Base-by-base conservation (phyloP, 2,113 vertebrate genomes). In the Acrocephalus kingi region DNA sequence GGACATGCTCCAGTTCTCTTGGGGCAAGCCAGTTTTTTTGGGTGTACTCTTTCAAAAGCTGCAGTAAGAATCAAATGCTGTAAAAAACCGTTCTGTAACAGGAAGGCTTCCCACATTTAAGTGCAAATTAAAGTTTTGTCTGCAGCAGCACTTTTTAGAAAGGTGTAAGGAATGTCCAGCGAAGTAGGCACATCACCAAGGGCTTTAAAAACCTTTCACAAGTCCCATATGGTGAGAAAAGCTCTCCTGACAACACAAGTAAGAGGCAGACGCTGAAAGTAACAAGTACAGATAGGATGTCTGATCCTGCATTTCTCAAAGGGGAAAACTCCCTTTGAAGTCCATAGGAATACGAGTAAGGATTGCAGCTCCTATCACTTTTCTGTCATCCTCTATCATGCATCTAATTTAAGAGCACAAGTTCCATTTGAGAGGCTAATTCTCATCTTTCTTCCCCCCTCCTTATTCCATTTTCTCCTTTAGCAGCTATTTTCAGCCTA, bases 171-270 rank as follows among this genome's bases (percentile, higher is more conserved):
- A 90, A 66, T 83, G 48, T 24, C 85, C 82, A 88, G 10, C 2
- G 3, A 88, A 91, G n/a, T 45, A 45, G 67, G 67, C 51, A 69
- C 54, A 52, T 45, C 74, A 87, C 67, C 87, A 48, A 80, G 75
- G 37, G 63, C 49, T 95, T 95, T 66, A 51, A 94, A 83, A 43
- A 58, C 3, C 10, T 86, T 96, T 97, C 93, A 77, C 93, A 94
- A 80, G 55, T 96, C 87, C 51, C 78, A 55, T 43, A 88, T n/a
- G 71, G 93, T 93, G 93, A 95, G 91, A 96, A 96, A 95, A 95
- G 87, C 95, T 91, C 87, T 91, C 55, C 77, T 91, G 82, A 92
- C 84, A 96, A 51, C 35, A 73, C 39, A n/a, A 74, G 67, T 55
- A 71, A 83, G 48, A 93, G 84, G 10, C 79, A 93, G 75, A 91